Percentiles rank a stretch among this genome's conserved stretches.
These are phyloP conservation scores for Myotis findleyi DNA, from an alignment of 2,797 vertebrate genomes.

Conservation along the genomic window DNA sequence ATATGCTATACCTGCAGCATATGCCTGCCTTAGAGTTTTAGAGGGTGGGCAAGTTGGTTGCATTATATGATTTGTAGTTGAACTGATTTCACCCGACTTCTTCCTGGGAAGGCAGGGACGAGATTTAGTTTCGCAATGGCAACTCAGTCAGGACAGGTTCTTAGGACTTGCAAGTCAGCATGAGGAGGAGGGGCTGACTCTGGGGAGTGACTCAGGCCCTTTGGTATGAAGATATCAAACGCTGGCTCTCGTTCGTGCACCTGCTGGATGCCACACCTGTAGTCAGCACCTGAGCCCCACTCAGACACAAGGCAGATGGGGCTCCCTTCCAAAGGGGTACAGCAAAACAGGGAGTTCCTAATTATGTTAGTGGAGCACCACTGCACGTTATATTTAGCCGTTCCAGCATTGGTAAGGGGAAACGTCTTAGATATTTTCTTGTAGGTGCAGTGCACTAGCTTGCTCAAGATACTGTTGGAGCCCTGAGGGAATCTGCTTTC, in stretches of 20 bases:
- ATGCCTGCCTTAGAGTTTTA: neutral
- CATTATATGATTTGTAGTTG: neutral
- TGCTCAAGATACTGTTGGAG: neutral
- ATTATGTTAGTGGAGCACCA: neutral
- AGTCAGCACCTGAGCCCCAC: slow-evolving; percentile 83
- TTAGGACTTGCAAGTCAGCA: neutral
- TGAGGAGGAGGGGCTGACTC: slow-evolving; percentile 72
- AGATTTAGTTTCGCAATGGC: slow-evolving; percentile 46
- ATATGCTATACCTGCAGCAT: neutral
- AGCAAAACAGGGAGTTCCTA: slow-evolving; percentile 1
- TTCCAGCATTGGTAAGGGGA: neutral
- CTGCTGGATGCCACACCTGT: slow-evolving; percentile 88
- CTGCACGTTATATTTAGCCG: neutral
- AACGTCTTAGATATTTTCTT: neutral
- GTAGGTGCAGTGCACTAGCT: neutral
- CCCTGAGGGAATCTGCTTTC: neutral
- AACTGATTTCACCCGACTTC: slow-evolving; percentile 6
- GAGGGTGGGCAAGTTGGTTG: neutral
- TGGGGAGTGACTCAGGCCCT: slow-evolving; percentile 83
- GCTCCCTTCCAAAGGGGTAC: neutral
- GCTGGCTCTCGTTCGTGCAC: slow-evolving; percentile 86
- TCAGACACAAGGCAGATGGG: slow-evolving; percentile 60
- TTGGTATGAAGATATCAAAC: slow-evolving; percentile 88
- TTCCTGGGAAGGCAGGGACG: slow-evolving; percentile 26
- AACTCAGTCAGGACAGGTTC: slow-evolving; percentile 53